Conservation (phyloP, 2,113 vertebrate genomes). For the Sapajus apella region DNA sequence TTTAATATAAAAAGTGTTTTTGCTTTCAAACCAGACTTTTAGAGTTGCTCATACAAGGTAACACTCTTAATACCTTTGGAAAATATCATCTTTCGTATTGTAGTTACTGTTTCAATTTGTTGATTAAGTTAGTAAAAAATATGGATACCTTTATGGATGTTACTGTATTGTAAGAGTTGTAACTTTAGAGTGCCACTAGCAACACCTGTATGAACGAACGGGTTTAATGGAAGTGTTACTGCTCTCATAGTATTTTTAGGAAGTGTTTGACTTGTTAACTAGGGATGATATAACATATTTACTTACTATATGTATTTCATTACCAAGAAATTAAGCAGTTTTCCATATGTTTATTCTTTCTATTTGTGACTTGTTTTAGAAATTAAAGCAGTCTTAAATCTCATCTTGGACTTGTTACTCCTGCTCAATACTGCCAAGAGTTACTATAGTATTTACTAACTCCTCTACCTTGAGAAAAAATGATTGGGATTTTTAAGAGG, state of each 20-base stretch:
- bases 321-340: not conserved
- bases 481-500: not conserved
- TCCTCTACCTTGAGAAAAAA: not conserved
- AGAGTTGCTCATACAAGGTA: not conserved
- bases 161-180: not conserved
- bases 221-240: not conserved
- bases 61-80: not conserved
- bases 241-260: not conserved
- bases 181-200: not conserved
- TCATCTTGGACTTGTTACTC: not conserved
- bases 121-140: not conserved
- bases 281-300: not conserved
- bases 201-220: not conserved
- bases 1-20: not conserved
- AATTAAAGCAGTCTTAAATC: not conserved
- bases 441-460: not conserved
- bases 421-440: not conserved
- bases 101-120: not conserved
- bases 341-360: not conserved
- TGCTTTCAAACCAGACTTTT: not conserved
- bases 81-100: not conserved
- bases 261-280: not conserved
- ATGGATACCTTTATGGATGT: not conserved
- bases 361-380: not conserved
- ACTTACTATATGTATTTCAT: not conserved